Evolutionary conservation across 2,888 invertebrate species (phyloP).

Genomic region (Incurvaria masculella): DNA sequence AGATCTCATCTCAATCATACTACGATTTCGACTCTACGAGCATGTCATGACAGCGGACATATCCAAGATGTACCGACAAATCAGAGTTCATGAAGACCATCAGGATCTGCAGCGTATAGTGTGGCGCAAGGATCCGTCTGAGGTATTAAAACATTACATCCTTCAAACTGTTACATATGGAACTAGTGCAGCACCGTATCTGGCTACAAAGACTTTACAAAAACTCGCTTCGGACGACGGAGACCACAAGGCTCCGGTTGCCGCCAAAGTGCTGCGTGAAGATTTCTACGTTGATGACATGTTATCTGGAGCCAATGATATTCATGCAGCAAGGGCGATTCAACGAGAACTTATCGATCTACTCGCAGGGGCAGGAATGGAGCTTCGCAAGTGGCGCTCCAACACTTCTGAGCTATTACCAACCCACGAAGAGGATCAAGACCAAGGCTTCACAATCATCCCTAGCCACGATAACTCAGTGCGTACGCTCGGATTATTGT

Average conservation of each 20-base stretch:
- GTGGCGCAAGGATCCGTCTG: neutral
- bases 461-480: neutral
- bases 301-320: neutral
- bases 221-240: neutral
- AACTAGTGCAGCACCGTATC: neutral
- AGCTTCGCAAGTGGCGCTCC: neutral
- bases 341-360: neutral
- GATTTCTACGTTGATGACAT: conserved; percentile 4
- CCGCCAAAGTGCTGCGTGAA: neutral
- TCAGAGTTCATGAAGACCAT: neutral
- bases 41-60: neutral
- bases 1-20: neutral
- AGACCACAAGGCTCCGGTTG: neutral
- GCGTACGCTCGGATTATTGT: neutral
- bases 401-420: neutral
- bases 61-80: neutral
- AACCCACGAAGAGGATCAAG: neutral
- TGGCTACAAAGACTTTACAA: neutral
- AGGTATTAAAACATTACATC: neutral
- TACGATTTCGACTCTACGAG: neutral
- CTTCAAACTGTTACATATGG: neutral
- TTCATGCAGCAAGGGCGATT: neutral
- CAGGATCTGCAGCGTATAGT: neutral
- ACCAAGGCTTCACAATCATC: neutral
- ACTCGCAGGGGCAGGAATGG: neutral